These are phyloP conservation scores for Drosophila nigromelanica DNA, from an alignment of 1,140 invertebrate genomes.

Conservation along the genomic window DNA sequence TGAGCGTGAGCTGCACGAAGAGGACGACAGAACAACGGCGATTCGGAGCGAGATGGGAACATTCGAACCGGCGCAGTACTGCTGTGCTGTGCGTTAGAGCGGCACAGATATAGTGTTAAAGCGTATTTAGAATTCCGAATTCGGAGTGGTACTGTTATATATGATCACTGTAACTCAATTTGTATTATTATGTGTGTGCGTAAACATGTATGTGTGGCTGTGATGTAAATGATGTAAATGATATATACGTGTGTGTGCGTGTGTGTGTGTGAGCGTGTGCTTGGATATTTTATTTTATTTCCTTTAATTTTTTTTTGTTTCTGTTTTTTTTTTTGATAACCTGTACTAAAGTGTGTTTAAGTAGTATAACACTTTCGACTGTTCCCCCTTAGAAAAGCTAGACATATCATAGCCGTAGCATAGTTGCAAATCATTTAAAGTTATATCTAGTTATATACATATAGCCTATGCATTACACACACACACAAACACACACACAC, in stretches of 20 bases:
- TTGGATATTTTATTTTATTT: constrained; percentile 11
- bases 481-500: constrained; percentile 8
- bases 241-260: constrained; percentile 17
- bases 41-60: not conserved
- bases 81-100: constrained; percentile 14
- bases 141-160: constrained; percentile 10
- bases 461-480: constrained; percentile 2
- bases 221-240: not conserved
- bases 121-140: constrained; percentile 8
- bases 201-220: not conserved
- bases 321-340: constrained; percentile 4
- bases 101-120: constrained; percentile 1
- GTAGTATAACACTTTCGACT: constrained; percentile 38
- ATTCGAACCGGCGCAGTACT: constrained; percentile 22
- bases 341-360: constrained; percentile 28
- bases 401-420: constrained; percentile 37
- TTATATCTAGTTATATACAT: constrained; percentile 8
- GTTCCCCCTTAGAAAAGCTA: constrained; percentile 31
- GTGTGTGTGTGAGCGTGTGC: not conserved
- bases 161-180: constrained; percentile 38
- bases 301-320: constrained; percentile 12
- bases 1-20: constrained; percentile 2
- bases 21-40: not conserved
- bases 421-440: constrained; percentile 22
- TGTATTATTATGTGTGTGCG: constrained; percentile 44